Evolutionary conservation across 2,888 invertebrate species (phyloP), one percentile per base, ranked within the genome.

Genomic region (Amiota mariae): DNA sequence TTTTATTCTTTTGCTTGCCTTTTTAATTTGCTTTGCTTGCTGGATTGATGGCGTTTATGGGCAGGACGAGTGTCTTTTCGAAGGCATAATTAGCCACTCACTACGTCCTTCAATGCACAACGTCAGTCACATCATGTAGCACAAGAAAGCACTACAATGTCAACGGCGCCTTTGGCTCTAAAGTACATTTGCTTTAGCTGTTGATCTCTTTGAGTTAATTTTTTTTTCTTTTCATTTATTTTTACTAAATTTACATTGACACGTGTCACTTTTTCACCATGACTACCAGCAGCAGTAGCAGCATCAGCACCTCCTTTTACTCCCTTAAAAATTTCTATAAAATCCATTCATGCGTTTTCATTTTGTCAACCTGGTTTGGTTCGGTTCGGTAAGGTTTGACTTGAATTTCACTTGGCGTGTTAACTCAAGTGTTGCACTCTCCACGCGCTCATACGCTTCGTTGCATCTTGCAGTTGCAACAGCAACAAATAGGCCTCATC

Each of bases 381-480:
- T n/a, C n/a, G 6, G 54, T n/a, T 4, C 6, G 54, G 36, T n/a
- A 54, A 8, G 54, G 54, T 54, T 54, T 36, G 36, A 36, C 36
- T 36, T 36, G 36, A 36, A 36, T 36, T 36, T 36, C 36, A 54
- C 49, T 54, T 72, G 72, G 76, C 82, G 80, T 82, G 82, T 81
- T 82, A 82, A 78, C 80, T 82, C 79, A 78, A 82, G 82, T 80
- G 81, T 81, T 79, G 80, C 71, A 68, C 73, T 59, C 67, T 75
- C 67, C 67, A 68, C 67, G 67, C 67, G 67, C 67, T n/a, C 54
- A 54, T 68, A 66, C 72, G 73, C 73, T 75, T 71, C 72, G 75
- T 68, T 75, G 73, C 73, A 73, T 48, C n/a, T 63, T 46, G 56
- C 59, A 59, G 18, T 66, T 66, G 66, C 66, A 66, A 47, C 48